Percentiles rank a stretch among this genome's conserved stretches.
phyloP scores from a whole-genome alignment of 2,113 vertebrate species.

The Isurus oxyrinchus region DNA sequence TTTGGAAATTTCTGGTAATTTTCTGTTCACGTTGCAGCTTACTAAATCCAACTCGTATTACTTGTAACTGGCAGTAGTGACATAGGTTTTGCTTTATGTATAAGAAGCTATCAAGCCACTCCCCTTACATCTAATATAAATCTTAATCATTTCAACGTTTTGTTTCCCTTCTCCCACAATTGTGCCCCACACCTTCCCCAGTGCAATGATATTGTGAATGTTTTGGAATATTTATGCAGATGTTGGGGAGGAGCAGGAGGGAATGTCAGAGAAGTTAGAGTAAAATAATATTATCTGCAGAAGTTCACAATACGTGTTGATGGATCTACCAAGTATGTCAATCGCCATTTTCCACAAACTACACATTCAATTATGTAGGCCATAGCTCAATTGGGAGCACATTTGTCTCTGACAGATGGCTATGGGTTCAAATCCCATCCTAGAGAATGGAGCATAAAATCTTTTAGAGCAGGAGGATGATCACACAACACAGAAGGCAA shows the following conservation, averaged over 20 bases:
- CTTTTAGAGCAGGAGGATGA: no score
- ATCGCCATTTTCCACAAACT: neutral
- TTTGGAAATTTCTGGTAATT: neutral
- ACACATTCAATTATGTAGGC: neutral
- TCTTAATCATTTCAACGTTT: neutral
- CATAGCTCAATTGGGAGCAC: neutral
- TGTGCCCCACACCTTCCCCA: neutral
- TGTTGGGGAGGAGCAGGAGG: neutral
- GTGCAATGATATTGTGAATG: neutral
- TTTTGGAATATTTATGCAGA: neutral
- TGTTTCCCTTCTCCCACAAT: neutral
- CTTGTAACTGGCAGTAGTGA: neutral
- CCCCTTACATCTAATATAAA: neutral
- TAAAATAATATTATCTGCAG: no score
- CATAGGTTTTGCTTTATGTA: neutral
- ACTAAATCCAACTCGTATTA: neutral
- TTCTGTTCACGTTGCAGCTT: neutral
- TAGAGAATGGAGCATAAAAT: neutral
- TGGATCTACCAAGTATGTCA: neutral
- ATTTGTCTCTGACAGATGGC: neutral
- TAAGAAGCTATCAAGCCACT: neutral
- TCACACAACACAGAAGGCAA: no score
- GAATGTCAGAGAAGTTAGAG: no score
- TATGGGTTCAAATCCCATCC: neutral
- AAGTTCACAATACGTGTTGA: neutral